Percentiles rank a stretch among this genome's conserved stretches.
Evolutionary conservation across 1,140 invertebrate species (phyloP).

Genomic region (Octopus sinensis): DNA sequence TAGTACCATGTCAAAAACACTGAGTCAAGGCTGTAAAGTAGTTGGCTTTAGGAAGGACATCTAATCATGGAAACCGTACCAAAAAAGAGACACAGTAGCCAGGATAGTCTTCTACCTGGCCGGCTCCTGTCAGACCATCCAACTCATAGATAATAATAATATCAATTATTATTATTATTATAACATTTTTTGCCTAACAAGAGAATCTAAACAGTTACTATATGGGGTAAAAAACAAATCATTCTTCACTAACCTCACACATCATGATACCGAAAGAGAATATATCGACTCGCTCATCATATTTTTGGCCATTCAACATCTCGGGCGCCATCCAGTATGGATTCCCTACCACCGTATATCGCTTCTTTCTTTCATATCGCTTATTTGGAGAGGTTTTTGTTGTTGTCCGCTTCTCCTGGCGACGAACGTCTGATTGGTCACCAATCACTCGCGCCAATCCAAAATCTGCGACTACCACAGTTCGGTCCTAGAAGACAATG

Average conservation of each 20-base stretch:
- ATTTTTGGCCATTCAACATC: slow-evolving; percentile 51
- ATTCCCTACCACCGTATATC: slow-evolving; percentile 56
- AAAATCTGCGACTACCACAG: slow-evolving; percentile 56
- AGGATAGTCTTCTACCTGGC: no score
- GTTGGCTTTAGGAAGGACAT: no score
- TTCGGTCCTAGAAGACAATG: slow-evolving; percentile 42
- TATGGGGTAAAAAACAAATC: background rate
- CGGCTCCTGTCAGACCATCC: no score
- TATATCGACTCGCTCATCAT: slow-evolving; percentile 56
- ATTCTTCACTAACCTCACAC: slow-evolving; percentile 45
- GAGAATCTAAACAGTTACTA: background rate
- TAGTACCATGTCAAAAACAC: no score
- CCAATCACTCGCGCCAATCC: slow-evolving; percentile 51
- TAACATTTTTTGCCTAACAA: background rate
- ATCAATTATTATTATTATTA: background rate
- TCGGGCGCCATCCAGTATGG: slow-evolving; percentile 59
- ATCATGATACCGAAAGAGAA: slow-evolving; percentile 55
- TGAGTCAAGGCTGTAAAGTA: no score
- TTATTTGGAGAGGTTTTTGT: slow-evolving; percentile 32
- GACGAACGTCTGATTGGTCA: slow-evolving; percentile 18
- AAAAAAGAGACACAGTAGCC: no score
- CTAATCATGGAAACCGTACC: no score
- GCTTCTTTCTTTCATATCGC: slow-evolving; percentile 41
- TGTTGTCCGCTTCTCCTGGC: slow-evolving; percentile 16
- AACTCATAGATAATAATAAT: background rate